Percentiles rank a stretch among this genome's conserved stretches.
Evolutionary conservation across 2,888 invertebrate species (phyloP).

Genomic region (Rhagium mordax): DNA sequence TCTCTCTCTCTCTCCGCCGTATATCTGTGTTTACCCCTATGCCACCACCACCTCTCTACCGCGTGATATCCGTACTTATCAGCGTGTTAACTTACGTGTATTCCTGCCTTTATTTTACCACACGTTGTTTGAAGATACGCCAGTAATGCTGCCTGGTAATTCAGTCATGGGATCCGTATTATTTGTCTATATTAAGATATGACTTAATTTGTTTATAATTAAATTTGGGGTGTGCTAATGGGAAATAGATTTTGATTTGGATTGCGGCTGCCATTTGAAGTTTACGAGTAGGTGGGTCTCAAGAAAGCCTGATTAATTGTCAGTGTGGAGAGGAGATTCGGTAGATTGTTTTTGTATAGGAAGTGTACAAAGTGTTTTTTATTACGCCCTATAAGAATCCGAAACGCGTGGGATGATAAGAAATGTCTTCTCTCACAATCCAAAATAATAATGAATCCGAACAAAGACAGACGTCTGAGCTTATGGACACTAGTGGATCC

Average conservation of each 20-base stretch:
- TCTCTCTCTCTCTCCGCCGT: conserved; percentile 36
- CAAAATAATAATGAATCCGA: no score
- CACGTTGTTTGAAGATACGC: conserved; percentile 38
- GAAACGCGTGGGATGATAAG: no score
- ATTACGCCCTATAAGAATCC: neutral
- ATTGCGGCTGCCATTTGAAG: neutral
- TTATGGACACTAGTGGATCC: no score
- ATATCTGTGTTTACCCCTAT: conserved; percentile 38
- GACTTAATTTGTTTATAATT: conserved; percentile 33
- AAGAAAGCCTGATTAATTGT: conserved; percentile 18
- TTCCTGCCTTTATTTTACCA: conserved; percentile 46
- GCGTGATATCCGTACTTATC: conserved; percentile 54
- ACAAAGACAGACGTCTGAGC: no score
- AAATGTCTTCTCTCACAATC: no score
- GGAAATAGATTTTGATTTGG: conserved; percentile 24
- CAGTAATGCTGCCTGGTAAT: conserved; percentile 25
- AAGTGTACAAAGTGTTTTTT: neutral
- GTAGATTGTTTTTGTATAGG: neutral
- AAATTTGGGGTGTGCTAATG: conserved; percentile 29
- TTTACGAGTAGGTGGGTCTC: neutral
- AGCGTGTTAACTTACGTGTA: conserved; percentile 50
- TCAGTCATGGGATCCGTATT: conserved; percentile 31
- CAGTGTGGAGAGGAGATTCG: neutral
- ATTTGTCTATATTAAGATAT: conserved; percentile 28
- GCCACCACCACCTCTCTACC: conserved; percentile 40